Conservation (phyloP, 2,888 invertebrate species). For the Alcis repandata region DNA sequence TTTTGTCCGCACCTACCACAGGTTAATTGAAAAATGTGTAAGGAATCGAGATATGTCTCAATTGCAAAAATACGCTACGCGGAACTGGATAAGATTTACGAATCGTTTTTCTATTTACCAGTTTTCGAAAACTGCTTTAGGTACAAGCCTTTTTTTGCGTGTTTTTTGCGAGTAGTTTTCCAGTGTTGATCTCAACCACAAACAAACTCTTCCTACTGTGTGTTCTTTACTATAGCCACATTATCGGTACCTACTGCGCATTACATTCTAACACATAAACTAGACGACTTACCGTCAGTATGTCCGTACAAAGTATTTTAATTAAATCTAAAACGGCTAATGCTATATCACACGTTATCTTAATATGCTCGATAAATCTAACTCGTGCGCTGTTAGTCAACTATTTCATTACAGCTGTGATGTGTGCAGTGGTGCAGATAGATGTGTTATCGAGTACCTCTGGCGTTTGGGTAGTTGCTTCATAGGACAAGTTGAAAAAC, state of each 20-base stretch:
- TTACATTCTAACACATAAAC: constrained; percentile 40
- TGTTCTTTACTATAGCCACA: constrained; percentile 24
- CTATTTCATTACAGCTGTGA: constrained; percentile 7
- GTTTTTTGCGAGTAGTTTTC: no score
- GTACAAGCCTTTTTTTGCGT: no score
- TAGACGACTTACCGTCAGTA: constrained; percentile 44
- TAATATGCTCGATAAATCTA: constrained; percentile 52
- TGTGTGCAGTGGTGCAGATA: background rate
- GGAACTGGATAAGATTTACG: no score
- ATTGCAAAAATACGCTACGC: no score
- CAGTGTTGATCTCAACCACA: no score
- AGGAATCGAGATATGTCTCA: no score
- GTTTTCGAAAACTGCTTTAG: no score
- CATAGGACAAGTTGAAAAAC: no score
- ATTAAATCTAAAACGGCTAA: constrained; percentile 48
- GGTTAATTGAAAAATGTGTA: no score
- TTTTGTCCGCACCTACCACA: no score
- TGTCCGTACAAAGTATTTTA: constrained; percentile 48
- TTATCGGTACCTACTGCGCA: constrained; percentile 48
- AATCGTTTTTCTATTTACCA: no score
- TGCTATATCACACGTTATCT: constrained; percentile 49
- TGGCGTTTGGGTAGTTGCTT: background rate
- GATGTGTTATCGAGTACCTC: background rate
- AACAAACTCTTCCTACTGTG: constrained; percentile 11
- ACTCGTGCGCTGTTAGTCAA: constrained; percentile 38